Conservation (phyloP, 2,888 invertebrate species). For the Andrena flavipes region DNA sequence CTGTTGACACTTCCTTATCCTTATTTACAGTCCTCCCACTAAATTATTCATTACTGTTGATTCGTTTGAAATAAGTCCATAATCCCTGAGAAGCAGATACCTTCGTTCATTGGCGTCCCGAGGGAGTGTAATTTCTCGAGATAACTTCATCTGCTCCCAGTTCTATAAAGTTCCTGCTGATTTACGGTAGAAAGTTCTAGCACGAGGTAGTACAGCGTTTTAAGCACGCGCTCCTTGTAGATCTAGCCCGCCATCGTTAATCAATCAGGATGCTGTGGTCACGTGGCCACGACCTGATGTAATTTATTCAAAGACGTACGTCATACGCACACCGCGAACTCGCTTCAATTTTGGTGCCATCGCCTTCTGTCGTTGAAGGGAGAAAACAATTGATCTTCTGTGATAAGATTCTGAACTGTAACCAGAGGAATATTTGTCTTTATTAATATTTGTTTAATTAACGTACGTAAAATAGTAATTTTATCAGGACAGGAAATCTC, state of each 20-base stretch:
- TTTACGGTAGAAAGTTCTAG: slow-evolving; percentile 67
- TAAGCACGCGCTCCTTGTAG: slow-evolving; percentile 55
- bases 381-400: too few species aligned
- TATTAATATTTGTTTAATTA: too few species aligned
- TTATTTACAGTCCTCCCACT: slow-evolving; percentile 9
- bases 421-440: too few species aligned
- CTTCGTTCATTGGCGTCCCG: not conserved
- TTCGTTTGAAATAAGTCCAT: not conserved
- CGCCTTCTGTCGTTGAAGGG: too few species aligned
- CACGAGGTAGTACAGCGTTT: slow-evolving; percentile 53
- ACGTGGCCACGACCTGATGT: slow-evolving; percentile 33
- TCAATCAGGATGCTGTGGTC: slow-evolving; percentile 57
- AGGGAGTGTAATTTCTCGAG: slow-evolving; percentile 11
- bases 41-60: slow-evolving; percentile 1
- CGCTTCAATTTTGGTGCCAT: slow-evolving; percentile 5
- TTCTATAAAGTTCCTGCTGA: slow-evolving; percentile 45
- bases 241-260: slow-evolving; percentile 59
- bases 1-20: slow-evolving; percentile 18
- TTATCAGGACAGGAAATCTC: too few species aligned
- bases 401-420: too few species aligned
- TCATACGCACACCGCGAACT: slow-evolving; percentile 24
- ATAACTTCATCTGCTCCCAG: slow-evolving; percentile 33
- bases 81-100: not conserved
- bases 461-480: too few species aligned
- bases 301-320: slow-evolving; percentile 45